phyloP scores from a whole-genome alignment of 2,113 vertebrate species.

The Oostethus manadensis region DNA sequence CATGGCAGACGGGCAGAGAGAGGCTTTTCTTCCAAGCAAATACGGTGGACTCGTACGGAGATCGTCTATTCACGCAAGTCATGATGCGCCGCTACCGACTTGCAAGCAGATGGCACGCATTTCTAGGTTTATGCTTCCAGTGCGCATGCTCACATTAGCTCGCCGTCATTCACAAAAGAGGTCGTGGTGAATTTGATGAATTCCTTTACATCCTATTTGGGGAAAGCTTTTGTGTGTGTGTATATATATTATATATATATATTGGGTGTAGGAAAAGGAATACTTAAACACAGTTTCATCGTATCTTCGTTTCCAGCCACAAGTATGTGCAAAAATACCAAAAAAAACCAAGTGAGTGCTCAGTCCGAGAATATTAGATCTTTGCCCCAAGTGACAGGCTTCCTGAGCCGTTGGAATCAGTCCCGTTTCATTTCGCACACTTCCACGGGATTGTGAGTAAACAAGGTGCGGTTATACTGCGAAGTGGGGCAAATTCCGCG shows the following conservation, averaged over 20 bases:
- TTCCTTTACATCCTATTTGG: not conserved
- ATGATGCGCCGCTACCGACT: not conserved
- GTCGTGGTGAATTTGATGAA: not conserved
- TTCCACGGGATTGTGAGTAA: too few relatives aligned
- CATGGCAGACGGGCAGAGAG: slow-evolving; percentile 47
- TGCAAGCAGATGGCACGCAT: not conserved
- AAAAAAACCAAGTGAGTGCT: slow-evolving; percentile 8
- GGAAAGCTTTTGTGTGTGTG: not conserved
- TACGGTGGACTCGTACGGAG: slow-evolving; percentile 26
- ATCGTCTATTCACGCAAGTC: slow-evolving; percentile 36
- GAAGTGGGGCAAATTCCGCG: too few relatives aligned
- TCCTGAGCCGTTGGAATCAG: slow-evolving; percentile 39
- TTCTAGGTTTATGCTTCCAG: not conserved
- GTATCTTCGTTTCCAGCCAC: too few relatives aligned
- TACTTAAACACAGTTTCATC: too few relatives aligned
- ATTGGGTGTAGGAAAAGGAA: too few relatives aligned
- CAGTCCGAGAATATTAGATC: slow-evolving; percentile 15
- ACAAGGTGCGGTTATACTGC: too few relatives aligned
- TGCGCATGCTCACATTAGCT: not conserved
- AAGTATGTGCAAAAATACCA: not conserved
- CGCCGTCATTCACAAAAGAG: not conserved
- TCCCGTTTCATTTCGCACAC: too few relatives aligned
- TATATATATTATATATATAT: not conserved
- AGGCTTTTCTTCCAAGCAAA: slow-evolving; percentile 32
- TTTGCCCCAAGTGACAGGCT: slow-evolving; percentile 42